phyloP scores from a whole-genome alignment of 1,140 invertebrate species.

The Cotesia glomerata region DNA sequence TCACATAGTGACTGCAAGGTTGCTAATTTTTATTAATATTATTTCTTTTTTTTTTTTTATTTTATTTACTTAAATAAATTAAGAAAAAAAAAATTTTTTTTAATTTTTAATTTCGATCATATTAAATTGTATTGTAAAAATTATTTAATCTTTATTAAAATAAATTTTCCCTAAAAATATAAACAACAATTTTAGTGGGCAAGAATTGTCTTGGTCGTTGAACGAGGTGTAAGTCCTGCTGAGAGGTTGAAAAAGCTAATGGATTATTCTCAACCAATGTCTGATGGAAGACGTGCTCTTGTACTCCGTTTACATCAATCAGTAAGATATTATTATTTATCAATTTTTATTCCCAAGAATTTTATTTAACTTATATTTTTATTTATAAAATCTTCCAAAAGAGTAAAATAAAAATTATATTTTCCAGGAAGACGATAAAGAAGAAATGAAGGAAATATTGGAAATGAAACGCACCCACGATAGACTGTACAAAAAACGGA shows the following conservation, averaged over 20 bases:
- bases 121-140: no score
- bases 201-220: slow-evolving; percentile 94
- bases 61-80: no score
- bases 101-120: no score
- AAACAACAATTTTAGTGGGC: slow-evolving; percentile 79
- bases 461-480: slow-evolving; percentile 89
- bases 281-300: slow-evolving; percentile 85
- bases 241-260: slow-evolving; percentile 84
- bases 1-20: no score
- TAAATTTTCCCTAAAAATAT: neutral
- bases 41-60: no score
- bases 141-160: no score
- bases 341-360: neutral
- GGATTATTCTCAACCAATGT: slow-evolving; percentile 95
- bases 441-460: slow-evolving; percentile 91
- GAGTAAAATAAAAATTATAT: slow-evolving; percentile 24
- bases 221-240: slow-evolving; percentile 88
- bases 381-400: no score
- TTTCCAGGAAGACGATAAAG: slow-evolving; percentile 84
- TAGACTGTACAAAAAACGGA: slow-evolving; percentile 73
- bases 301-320: slow-evolving; percentile 85
- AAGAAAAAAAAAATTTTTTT: no score
- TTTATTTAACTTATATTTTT: no score
- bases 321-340: slow-evolving; percentile 61
- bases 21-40: no score